Evolutionary conservation across 1,140 invertebrate species (phyloP).

Genomic region (Wiebesia pumilae): DNA sequence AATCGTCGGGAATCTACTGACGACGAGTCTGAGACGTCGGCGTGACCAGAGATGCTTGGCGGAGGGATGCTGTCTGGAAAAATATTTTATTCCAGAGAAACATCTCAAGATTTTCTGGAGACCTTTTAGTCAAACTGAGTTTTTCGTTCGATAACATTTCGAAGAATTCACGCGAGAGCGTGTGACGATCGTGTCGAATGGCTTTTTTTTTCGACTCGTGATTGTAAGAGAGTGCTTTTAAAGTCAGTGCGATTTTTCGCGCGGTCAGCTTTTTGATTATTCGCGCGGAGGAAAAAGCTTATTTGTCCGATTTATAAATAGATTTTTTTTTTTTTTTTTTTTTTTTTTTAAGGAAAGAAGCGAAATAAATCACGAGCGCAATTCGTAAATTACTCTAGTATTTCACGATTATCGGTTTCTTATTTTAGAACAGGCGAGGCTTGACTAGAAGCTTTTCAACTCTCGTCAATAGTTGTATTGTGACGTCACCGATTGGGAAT

Average conservation of each 20-base stretch:
- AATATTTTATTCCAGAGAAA: background rate
- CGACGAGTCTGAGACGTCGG: too few species aligned
- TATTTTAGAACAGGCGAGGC: background rate
- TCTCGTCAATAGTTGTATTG: background rate
- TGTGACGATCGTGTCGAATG: too few species aligned
- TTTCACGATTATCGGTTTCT: slow-evolving; percentile 3
- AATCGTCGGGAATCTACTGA: background rate
- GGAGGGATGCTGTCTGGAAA: background rate
- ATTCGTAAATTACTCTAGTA: slow-evolving; percentile 17
- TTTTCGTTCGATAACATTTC: too few species aligned
- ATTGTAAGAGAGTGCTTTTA: background rate
- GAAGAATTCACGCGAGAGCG: too few species aligned
- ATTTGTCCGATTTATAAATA: background rate
- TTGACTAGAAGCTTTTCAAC: background rate
- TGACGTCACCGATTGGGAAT: background rate
- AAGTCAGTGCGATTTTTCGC: background rate
- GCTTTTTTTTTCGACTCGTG: background rate
- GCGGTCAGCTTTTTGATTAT: background rate
- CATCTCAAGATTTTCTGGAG: too few species aligned
- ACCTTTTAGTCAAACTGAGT: too few species aligned
- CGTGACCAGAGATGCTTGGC: too few species aligned
- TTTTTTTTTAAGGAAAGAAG: background rate
- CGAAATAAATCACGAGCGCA: background rate
- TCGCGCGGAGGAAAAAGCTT: background rate
- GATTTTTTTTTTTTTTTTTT: too few species aligned